phyloP scores from a whole-genome alignment of 2,888 invertebrate genomes.

The Gibbula magus region DNA sequence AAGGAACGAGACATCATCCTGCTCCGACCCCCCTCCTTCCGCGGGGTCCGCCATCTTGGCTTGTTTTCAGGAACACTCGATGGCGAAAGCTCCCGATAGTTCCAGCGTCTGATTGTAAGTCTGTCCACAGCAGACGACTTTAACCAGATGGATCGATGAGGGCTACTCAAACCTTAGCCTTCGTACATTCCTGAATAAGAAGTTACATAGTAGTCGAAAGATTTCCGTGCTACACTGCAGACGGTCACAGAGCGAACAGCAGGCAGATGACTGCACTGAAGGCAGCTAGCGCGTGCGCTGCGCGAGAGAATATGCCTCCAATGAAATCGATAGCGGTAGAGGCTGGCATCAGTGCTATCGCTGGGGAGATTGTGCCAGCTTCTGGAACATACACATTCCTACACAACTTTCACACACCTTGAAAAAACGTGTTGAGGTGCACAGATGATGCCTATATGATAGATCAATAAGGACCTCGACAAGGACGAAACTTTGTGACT shows the following conservation, averaged over 20 bases:
- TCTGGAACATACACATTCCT: background rate
- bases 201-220: conserved; percentile 32
- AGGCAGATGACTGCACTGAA: conserved; percentile 25
- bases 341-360: background rate
- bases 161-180: conserved; percentile 9
- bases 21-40: conserved; percentile 90
- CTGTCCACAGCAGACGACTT: conserved; percentile 11
- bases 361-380: background rate
- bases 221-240: conserved; percentile 33
- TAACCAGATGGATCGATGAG: conserved; percentile 26
- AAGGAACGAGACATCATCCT: conserved; percentile 99
- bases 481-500: background rate
- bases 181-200: conserved; percentile 29
- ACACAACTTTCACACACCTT: conserved; percentile 1
- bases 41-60: conserved; percentile 74
- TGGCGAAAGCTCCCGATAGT: background rate
- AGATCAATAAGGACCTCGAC: background rate
- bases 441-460: background rate
- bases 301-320: background rate
- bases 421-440: background rate
- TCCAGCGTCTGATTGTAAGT: conserved; percentile 26
- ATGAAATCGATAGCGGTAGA: background rate
- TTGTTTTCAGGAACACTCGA: conserved; percentile 9
- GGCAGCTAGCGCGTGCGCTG: background rate
- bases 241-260: conserved; percentile 36